Percentiles rank a stretch among this genome's conserved stretches.
These are phyloP conservation scores for Riparia riparia DNA, from an alignment of 2,113 vertebrate species.

Conservation along the genomic window DNA sequence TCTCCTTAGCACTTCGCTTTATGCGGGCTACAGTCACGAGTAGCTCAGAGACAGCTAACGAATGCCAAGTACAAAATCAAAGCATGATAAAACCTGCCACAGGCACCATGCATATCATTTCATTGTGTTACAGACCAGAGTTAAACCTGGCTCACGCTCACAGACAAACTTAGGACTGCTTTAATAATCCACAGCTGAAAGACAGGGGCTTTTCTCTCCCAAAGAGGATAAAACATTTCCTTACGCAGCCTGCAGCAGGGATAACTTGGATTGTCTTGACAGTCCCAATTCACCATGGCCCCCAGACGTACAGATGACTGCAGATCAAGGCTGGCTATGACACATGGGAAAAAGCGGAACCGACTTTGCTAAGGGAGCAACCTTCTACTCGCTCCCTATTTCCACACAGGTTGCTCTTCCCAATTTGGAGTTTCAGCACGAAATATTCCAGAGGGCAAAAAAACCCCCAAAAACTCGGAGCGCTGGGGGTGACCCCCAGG, in stretches of 20 bases:
- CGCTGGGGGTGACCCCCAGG: neutral
- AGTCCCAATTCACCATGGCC: constrained; percentile 71
- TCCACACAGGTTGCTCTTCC: constrained; percentile 48
- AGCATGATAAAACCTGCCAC: constrained; percentile 79
- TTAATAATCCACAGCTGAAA: constrained; percentile 78
- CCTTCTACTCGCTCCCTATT: constrained; percentile 24
- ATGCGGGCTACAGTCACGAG: constrained; percentile 54
- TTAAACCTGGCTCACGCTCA: constrained; percentile 76
- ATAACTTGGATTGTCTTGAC: constrained; percentile 77
- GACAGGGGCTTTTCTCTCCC: constrained; percentile 74
- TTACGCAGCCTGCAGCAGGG: constrained; percentile 78
- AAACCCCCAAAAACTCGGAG: neutral
- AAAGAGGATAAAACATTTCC: constrained; percentile 78
- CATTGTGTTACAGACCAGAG: constrained; percentile 74
- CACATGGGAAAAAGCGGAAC: constrained; percentile 63
- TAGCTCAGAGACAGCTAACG: constrained; percentile 74
- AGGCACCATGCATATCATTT: constrained; percentile 74
- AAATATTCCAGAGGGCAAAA: neutral
- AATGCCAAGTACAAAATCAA: constrained; percentile 79
- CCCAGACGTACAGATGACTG: constrained; percentile 64
- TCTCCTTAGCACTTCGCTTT: constrained; percentile 64
- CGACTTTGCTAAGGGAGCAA: constrained; percentile 44
- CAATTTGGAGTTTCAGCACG: constrained; percentile 22
- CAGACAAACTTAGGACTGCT: constrained; percentile 78
- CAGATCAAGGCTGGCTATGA: constrained; percentile 65